These are phyloP conservation scores for Pseudeuparius sepicola DNA, from an alignment of 2,888 invertebrate species.

Conservation along the genomic window DNA sequence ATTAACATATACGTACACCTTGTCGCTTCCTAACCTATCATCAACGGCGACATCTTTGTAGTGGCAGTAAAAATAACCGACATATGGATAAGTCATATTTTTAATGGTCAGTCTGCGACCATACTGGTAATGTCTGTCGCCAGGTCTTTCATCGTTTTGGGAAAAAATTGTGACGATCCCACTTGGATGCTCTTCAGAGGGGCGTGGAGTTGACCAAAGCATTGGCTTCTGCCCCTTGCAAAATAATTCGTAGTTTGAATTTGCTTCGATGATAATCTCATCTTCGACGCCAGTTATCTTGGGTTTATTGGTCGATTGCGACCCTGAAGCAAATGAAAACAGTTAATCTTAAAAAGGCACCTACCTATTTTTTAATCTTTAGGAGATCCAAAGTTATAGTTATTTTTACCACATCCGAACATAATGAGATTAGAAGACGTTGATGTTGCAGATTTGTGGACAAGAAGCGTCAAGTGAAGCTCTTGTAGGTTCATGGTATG, in stretches of 20 bases:
- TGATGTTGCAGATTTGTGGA: no score
- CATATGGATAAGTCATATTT: constrained; percentile 33
- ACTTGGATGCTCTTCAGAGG: background rate
- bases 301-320: no score
- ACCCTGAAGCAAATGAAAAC: no score
- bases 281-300: constrained; percentile 3
- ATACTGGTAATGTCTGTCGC: constrained; percentile 30
- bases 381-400: no score
- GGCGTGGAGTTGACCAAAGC: constrained; percentile 33
- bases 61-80: constrained; percentile 38
- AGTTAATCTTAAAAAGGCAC: no score
- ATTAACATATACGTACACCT: constrained; percentile 47
- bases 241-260: constrained; percentile 36
- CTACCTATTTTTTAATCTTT: no score
- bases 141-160: background rate
- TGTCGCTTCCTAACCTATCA: constrained; percentile 33
- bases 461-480: no score
- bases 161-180: background rate
- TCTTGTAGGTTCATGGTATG: no score
- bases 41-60: constrained; percentile 35
- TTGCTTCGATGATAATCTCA: constrained; percentile 23
- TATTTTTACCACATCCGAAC: no score
- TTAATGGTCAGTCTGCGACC: constrained; percentile 39
- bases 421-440: no score
- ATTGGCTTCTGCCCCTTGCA: constrained; percentile 40